Conservation (phyloP, 2,113 vertebrate genomes). For the Petrocephalus zakoni region DNA sequence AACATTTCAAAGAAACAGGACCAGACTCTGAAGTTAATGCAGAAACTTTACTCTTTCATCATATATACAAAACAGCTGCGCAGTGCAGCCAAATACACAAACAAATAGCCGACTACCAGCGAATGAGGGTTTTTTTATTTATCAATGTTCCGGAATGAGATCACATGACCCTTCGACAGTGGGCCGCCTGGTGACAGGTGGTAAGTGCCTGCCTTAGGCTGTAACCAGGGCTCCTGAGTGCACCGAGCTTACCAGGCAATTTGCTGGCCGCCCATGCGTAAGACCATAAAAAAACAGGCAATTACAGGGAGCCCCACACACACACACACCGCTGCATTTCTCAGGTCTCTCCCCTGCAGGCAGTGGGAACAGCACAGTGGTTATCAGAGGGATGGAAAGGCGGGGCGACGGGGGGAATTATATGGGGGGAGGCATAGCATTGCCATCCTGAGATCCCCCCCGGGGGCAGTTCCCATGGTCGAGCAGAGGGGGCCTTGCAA, state of each 20-base stretch:
- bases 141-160: background rate
- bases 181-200: conserved; percentile 6
- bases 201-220: conserved; percentile 8
- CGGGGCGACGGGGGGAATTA: conserved; percentile 61
- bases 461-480: conserved; percentile 62
- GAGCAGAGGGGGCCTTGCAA: conserved; percentile 48
- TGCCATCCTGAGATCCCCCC: conserved; percentile 58
- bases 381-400: conserved; percentile 54
- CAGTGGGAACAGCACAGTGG: conserved; percentile 35
- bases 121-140: conserved; percentile 12
- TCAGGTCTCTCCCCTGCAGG: conserved; percentile 42
- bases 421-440: conserved; percentile 43
- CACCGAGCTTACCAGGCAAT: conserved; percentile 24
- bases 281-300: conserved; percentile 36
- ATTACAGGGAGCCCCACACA: conserved; percentile 35
- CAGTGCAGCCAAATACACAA: conserved; percentile 34
- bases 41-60: conserved; percentile 36
- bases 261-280: conserved; percentile 36
- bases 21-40: conserved; percentile 25
- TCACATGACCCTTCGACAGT: background rate
- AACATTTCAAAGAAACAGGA: background rate
- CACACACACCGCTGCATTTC: background rate
- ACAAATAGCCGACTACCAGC: conserved; percentile 22
- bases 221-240: conserved; percentile 20
- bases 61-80: conserved; percentile 20